A percentile compares a stretch with the other conserved stretches of the same genome.
These are phyloP conservation scores for Ceratoteleas bidentatus DNA, from an alignment of 1,140 invertebrate species.

Conservation along the genomic window DNA sequence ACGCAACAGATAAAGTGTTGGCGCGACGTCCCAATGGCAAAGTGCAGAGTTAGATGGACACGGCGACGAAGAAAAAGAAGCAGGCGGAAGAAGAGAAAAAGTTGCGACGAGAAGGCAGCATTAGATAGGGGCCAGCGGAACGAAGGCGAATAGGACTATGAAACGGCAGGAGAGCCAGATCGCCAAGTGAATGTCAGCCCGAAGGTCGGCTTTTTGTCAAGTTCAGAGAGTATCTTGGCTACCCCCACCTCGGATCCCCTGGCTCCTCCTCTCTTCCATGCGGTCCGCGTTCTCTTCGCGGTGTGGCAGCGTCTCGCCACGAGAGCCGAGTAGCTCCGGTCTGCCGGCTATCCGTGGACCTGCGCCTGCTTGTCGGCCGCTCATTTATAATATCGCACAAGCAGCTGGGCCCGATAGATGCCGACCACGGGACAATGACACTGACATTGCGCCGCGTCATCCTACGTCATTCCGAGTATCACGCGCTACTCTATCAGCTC, in stretches of 20 bases:
- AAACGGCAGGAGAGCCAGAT: constrained; percentile 64
- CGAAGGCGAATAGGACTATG: constrained; percentile 62
- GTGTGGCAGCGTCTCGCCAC: no score
- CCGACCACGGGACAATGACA: constrained; percentile 77
- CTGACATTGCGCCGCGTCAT: constrained; percentile 68
- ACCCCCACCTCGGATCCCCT: no score
- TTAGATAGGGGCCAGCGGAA: constrained; percentile 48
- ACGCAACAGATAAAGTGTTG: no score
- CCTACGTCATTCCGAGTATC: no score
- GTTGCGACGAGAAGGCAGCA: constrained; percentile 26
- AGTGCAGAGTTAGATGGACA: no score
- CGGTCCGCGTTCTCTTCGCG: no score
- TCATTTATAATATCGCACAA: constrained; percentile 71
- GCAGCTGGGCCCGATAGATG: constrained; percentile 69
- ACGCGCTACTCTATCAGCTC: no score
- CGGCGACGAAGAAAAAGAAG: no score
- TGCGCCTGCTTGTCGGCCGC: constrained; percentile 51
- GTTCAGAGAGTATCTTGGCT: constrained; percentile 73
- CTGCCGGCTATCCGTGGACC: no score
- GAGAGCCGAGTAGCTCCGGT: constrained; percentile 16
- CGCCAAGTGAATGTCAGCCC: constrained; percentile 79
- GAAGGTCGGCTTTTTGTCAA: constrained; percentile 82
- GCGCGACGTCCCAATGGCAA: no score
- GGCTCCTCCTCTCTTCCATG: no score
- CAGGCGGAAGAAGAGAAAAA: constrained; percentile 16